A percentile compares a stretch with the other conserved stretches of the same genome.
phyloP scores from a whole-genome alignment of 2,797 vertebrate species.

The Antennarius maculatus region DNA sequence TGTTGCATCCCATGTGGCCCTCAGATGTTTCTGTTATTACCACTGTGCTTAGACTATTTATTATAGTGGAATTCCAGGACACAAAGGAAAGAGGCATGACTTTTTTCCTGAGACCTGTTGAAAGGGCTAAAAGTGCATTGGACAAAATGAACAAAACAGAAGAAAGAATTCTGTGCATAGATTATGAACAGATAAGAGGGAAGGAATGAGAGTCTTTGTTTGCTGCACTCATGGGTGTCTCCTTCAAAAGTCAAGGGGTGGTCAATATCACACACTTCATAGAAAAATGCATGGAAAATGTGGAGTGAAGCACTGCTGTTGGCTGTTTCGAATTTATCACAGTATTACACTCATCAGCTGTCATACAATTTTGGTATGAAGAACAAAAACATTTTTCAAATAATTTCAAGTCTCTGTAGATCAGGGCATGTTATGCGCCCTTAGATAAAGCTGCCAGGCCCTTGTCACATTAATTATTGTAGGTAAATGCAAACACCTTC shows the following conservation, averaged over 20 bases:
- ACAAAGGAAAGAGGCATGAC: slow-evolving; percentile 37
- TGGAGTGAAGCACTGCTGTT: slow-evolving; percentile 32
- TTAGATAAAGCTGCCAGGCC: not conserved
- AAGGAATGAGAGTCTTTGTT: slow-evolving; percentile 47
- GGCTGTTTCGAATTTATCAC: slow-evolving; percentile 57
- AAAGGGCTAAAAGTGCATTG: slow-evolving; percentile 31
- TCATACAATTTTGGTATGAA: slow-evolving; percentile 29
- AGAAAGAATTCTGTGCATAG: slow-evolving; percentile 22
- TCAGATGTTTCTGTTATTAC: slow-evolving; percentile 72
- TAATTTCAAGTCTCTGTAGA: slow-evolving; percentile 41
- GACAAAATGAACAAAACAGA: slow-evolving; percentile 34
- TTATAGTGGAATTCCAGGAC: slow-evolving; percentile 43
- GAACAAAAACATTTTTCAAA: not conserved
- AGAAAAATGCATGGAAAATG: slow-evolving; percentile 66
- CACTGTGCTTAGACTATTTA: slow-evolving; percentile 56
- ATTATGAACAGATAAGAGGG: slow-evolving; percentile 50
- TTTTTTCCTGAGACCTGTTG: slow-evolving; percentile 22
- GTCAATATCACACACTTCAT: slow-evolving; percentile 60
- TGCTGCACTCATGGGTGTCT: slow-evolving; percentile 54
- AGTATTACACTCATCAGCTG: slow-evolving; percentile 40
- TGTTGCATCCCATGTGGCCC: slow-evolving; percentile 61
- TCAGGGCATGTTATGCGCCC: slow-evolving; percentile 30
- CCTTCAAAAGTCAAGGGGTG: slow-evolving; percentile 52
- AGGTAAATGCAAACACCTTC: slow-evolving; percentile 37
- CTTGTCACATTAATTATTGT: slow-evolving; percentile 41